Evolutionary conservation across 2,113 vertebrate genomes (phyloP).

Genomic region (Podocnemis expansa): DNA sequence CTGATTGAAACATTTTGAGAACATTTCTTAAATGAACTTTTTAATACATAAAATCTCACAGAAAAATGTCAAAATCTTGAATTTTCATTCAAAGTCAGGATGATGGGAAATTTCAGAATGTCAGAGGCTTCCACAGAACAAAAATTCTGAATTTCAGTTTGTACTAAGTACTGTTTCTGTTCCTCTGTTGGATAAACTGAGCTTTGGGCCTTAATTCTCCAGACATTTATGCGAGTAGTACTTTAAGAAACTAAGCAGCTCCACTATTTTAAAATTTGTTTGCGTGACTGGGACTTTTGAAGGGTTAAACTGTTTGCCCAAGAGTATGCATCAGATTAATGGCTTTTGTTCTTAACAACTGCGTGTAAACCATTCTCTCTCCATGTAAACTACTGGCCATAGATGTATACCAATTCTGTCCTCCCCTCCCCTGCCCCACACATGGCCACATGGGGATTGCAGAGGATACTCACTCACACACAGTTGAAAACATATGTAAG

Average conservation of each 20-base stretch:
- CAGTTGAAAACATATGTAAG: background rate
- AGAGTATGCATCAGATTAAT: background rate
- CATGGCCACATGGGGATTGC: background rate
- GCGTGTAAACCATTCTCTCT: background rate
- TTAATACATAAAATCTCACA: background rate
- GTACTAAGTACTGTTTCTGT: background rate
- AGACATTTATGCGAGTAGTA: background rate
- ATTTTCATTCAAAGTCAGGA: background rate
- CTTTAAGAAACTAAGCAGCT: background rate
- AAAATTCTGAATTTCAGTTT: background rate
- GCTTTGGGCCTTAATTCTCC: accelerated
- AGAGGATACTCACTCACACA: background rate
- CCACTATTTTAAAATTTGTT: background rate
- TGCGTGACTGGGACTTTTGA: background rate
- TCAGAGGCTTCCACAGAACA: background rate
- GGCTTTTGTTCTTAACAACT: background rate
- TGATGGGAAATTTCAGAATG: background rate
- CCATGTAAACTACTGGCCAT: accelerated
- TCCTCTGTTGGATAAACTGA: background rate
- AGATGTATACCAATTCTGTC: background rate
- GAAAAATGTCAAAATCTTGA: background rate
- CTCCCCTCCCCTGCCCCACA: too few relatives aligned
- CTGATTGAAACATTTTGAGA: background rate
- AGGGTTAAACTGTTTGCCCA: background rate
- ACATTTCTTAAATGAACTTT: background rate